phyloP scores from a whole-genome alignment of 2,888 invertebrate species.

The Agrotis puta region DNA sequence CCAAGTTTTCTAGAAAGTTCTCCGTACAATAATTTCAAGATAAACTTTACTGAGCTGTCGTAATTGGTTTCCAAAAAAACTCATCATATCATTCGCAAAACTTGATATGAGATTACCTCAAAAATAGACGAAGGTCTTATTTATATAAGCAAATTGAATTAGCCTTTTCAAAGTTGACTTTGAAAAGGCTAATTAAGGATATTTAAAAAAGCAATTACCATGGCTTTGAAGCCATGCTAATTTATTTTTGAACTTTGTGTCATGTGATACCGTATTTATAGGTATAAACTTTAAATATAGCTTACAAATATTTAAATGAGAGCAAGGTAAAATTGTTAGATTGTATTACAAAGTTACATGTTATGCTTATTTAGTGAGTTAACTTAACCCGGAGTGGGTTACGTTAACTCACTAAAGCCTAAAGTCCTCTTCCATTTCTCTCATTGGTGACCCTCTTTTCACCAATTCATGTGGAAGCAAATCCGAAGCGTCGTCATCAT shows the following conservation, averaged over 20 bases:
- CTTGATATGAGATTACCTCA: not conserved
- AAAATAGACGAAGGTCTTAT: not conserved
- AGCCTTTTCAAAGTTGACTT: slow-evolving; percentile 1
- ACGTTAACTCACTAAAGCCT: too few relatives aligned
- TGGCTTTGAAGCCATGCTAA: too few relatives aligned
- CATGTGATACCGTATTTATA: not conserved
- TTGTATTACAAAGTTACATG: not conserved
- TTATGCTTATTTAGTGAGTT: not conserved
- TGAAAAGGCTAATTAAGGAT: too few relatives aligned
- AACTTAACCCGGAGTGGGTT: not conserved
- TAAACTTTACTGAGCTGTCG: not conserved
- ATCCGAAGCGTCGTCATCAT: too few relatives aligned
- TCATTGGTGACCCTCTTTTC: too few relatives aligned
- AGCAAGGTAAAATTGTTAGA: not conserved
- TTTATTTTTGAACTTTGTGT: not conserved
- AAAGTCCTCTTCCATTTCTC: too few relatives aligned
- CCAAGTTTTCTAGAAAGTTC: not conserved
- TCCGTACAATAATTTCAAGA: not conserved
- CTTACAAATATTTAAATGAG: not conserved
- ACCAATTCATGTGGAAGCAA: too few relatives aligned
- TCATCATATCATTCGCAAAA: not conserved
- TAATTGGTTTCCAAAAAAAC: slow-evolving; percentile 1
- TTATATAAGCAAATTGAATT: not conserved
- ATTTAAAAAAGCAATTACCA: too few relatives aligned
- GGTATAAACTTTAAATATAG: not conserved